phyloP scores from a whole-genome alignment of 2,888 invertebrate genomes.

The Drosophila rellima region DNA sequence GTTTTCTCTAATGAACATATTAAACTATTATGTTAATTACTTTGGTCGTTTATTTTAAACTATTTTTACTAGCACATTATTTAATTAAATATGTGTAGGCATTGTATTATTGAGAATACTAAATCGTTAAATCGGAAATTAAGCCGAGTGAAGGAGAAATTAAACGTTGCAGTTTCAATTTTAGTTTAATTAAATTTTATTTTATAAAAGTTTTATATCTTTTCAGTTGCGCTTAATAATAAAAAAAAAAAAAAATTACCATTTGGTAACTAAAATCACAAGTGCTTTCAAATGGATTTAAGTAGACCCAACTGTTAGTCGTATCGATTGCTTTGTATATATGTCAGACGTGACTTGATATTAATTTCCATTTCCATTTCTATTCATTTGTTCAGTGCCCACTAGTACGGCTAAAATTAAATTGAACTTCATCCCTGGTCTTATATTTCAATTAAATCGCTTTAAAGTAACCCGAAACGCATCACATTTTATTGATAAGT shows the following conservation, averaged over 20 bases:
- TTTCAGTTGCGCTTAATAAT: too few relatives aligned
- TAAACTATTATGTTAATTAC: too few relatives aligned
- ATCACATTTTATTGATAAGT: slow-evolving; percentile 65
- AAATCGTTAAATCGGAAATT: too few relatives aligned
- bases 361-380: slow-evolving; percentile 27
- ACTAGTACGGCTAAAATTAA: neutral
- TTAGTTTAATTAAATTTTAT: too few relatives aligned
- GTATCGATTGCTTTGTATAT: slow-evolving; percentile 36
- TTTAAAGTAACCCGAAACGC: slow-evolving; percentile 70
- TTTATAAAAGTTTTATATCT: too few relatives aligned
- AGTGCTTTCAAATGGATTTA: slow-evolving; percentile 31
- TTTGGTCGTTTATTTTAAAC: too few relatives aligned
- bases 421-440: slow-evolving; percentile 17
- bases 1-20: too few relatives aligned
- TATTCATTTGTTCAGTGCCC: slow-evolving; percentile 36
- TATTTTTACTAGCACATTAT: too few relatives aligned
- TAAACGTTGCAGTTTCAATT: too few relatives aligned
- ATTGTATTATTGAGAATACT: neutral
- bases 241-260: too few relatives aligned
- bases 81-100: too few relatives aligned
- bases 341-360: slow-evolving; percentile 45
- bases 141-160: too few relatives aligned
- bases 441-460: slow-evolving; percentile 77
- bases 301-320: slow-evolving; percentile 13
- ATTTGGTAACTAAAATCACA: slow-evolving; percentile 11